These are phyloP conservation scores for Spilogale gracilis DNA, from an alignment of 2,113 vertebrate species.

Conservation along the genomic window DNA sequence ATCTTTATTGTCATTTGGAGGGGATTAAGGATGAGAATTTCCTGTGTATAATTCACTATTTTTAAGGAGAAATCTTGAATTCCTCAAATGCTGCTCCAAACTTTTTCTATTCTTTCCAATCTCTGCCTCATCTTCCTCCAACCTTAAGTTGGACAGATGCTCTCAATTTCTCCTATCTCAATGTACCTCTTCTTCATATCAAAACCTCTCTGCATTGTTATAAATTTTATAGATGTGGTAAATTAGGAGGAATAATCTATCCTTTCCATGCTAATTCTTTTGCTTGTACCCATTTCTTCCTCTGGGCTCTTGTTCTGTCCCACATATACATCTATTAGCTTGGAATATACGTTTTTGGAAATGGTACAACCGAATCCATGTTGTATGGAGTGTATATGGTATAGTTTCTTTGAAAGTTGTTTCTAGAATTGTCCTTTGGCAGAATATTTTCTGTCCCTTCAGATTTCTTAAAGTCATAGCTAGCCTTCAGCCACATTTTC, in stretches of 20 bases:
- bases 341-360: not conserved
- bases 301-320: not conserved
- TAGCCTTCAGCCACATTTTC: not conserved
- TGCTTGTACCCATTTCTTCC: not conserved
- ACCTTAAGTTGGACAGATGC: not conserved
- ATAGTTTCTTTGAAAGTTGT: not conserved
- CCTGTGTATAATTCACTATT: not conserved
- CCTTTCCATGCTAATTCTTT: not conserved
- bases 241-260: not conserved
- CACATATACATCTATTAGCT: too few relatives aligned
- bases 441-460: not conserved
- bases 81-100: not conserved
- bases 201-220: not conserved
- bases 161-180: not conserved
- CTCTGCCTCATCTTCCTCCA: not conserved
- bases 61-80: not conserved
- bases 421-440: not conserved
- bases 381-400: not conserved
- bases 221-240: not conserved
- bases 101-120: not conserved
- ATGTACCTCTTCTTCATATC: not conserved
- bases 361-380: not conserved
- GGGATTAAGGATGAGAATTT: not conserved
- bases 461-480: not conserved
- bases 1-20: not conserved